phyloP scores from a whole-genome alignment of 2,113 vertebrate genomes.

The Paralichthys olivaceus region DNA sequence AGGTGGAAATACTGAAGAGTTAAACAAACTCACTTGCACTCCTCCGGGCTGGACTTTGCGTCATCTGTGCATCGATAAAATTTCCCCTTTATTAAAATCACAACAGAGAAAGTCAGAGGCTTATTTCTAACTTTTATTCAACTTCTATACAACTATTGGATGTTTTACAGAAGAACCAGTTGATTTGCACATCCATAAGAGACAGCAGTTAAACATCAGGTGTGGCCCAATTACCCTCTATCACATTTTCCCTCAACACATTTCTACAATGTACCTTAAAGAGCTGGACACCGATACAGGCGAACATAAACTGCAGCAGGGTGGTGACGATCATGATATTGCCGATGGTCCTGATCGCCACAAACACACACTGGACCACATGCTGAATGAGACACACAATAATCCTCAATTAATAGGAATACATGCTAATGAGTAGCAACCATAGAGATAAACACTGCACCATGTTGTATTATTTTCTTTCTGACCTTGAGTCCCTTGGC shows the following conservation, averaged over 20 bases:
- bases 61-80: constrained; percentile 97
- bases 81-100: constrained; percentile 86
- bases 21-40: constrained; percentile 88
- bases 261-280: constrained; percentile 88
- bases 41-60: constrained; percentile 92
- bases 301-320: constrained; percentile 98
- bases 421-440: neutral
- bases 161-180: neutral
- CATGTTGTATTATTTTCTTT: neutral
- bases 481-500: constrained; percentile 98
- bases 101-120: neutral
- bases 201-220: neutral
- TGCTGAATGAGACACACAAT: constrained; percentile 82
- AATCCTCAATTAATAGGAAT: neutral
- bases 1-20: neutral
- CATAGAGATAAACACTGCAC: neutral
- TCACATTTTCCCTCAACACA: neutral
- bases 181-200: neutral
- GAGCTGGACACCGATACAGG: constrained; percentile 96
- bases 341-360: constrained; percentile 97
- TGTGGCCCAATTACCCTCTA: neutral
- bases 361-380: constrained; percentile 98
- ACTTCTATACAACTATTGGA: neutral
- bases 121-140: too few species aligned
- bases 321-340: constrained; percentile 99